Base-by-base conservation (phyloP, 2,113 vertebrate genomes). In the Ancistrus triradiatus region DNA sequence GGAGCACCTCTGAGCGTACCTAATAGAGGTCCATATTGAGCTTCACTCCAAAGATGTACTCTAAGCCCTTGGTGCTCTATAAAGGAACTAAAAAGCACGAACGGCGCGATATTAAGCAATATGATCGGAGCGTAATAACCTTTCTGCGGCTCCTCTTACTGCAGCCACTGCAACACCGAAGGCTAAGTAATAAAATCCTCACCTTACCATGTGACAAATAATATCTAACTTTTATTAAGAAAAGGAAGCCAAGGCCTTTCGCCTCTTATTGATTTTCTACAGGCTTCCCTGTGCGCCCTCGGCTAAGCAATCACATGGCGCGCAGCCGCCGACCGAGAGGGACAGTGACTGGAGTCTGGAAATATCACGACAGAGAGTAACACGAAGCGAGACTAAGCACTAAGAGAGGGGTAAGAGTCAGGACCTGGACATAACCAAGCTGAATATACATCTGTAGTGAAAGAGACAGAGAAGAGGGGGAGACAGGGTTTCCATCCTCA, bases 221-320 rank as follows among this genome's bases (percentile, higher is more conserved):
- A 91, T 92, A 90, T 92, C 90, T 91, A 91, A 92, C 87, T 89
- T 91, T 92, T 92, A 92, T 92, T 92, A 93, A 92, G 92, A 67
- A 89, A 90, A 91, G 90, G 86, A 91, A 92, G 85, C 88, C 83
- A 86, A 90, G 89, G 88, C 91, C 85, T 85, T 81, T 83, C 85
- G 89, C 89, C 90, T 87, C 89, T 73, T 93, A 93, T 92, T 92
- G 91, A 93, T 91, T 92, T 87, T 90, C 89, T 87, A 91, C 89
- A 92, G 89, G 89, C 64, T 70, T 58, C 56, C 86, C 89, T 91
- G 88, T 88, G 90, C 89, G 89, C 91, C 72, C 52, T 90, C 88
- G 87, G 81, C 89, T 87, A 85, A 89, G 88, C 91, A 91, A 91
- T 93, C 90, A 90, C 88, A 86, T 84, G 83, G 83, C 81, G 82